Evolutionary conservation across 1,140 invertebrate genomes (phyloP), one percentile per base, ranked within the genome.

Genomic region (Thaumetopoea pityocampa): DNA sequence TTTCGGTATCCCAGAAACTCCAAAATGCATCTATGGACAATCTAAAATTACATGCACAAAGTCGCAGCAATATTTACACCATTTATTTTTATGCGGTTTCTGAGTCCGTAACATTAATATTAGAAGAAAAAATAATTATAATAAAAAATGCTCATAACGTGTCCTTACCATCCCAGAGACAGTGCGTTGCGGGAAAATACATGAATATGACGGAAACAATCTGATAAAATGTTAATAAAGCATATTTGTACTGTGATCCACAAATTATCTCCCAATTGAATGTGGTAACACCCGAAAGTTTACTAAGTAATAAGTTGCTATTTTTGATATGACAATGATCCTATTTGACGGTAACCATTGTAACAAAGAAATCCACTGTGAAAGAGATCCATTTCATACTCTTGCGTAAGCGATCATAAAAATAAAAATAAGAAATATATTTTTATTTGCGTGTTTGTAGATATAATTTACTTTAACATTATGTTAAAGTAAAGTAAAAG

Each of bases 151-250:
- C 56, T 29, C 44, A 61, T 62, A 62, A 68, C 55, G 67, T 66
- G 62, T 65, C 57, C 70, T 77, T 72, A 80, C 70, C 74, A 71
- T 69, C 61, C 61, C 54, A 60, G 38, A 64, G 60, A 63, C 51
- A 66, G 74, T 78, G 74, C 68, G 59, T 41, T 62, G 57, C 42
- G 34, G 66, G 48, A 66, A 67, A 69, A 63, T 54, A 62, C 33
- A 65, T 51, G 58, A 67, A 49, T 60, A 62, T 50, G 62, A 59
- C 63, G 38, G 47, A 60, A 69, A 68, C 42, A 63, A 58, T 63
- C 38, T 59, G 48, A 53, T 48, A 53, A 50, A 55, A 47, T 45
- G 33, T 55, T 50, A 57, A 61, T 5, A 51, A 60, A 67, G 57
- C 57, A 27, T 61, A 43, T 49, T 49, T 50, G 42, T 63, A 68